Base-by-base conservation (phyloP, 2,888 invertebrate species). In the Nymphalis polychloros region DNA sequence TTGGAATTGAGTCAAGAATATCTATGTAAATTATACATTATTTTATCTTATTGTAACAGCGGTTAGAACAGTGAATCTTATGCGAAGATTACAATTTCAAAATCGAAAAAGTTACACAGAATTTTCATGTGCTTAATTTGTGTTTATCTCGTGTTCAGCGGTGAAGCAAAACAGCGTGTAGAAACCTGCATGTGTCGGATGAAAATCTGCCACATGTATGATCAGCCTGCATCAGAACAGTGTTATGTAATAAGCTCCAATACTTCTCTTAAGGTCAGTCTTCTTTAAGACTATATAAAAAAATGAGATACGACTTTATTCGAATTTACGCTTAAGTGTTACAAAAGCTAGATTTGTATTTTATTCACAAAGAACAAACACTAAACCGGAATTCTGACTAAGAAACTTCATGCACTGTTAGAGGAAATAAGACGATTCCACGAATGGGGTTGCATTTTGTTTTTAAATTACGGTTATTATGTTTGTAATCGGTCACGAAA, bases 401-500 rank as follows among this genome's bases (percentile, higher is more conserved):
- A 71, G 71, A 65, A 67, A 67, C 81, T 80, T 80, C 77, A 79
- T 78, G 71, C 74, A 80, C 78, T 81, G 78, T 79, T 79, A 77
- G 78, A 81, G 79, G 81, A 81, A 87, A 83, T 76, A 78, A 83
- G 82, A 78, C 76, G 77, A 77, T 86, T 85, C 86, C 77, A 76
- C 75, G 85, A 85, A 84, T 78, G 76, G 79, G 77, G 77, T 76
- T 78, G 80, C 76, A 77, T 79, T 81, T 81, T 82, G 82, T 82
- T 81, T 80, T 81, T 70, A 84, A 88, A 88, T 87, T 83, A 84
- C 85, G 69, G 85, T 85, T 85, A 86, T 88, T 88, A 86, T 75
- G 76, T 74, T 71, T 76, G 78, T 82, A 82, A 80, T 79, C 75
- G 78, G 79, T 83, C 79, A 78, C 75, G 79, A 76, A 77, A 75